Conservation (phyloP, 2,888 invertebrate genomes). For the Bhutanitis thaidina region DNA sequence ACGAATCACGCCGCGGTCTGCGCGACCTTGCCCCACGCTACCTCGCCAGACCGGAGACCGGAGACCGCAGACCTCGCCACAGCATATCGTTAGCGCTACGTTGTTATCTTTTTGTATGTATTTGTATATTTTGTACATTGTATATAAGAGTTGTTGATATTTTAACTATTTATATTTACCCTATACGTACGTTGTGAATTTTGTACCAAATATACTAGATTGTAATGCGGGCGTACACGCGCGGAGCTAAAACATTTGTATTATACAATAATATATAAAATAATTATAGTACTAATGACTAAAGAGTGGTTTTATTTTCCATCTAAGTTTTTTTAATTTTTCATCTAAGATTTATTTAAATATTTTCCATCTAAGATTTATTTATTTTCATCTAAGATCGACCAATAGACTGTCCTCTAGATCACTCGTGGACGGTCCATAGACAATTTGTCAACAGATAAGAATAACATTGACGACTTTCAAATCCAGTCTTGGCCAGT, state of each 20-base stretch:
- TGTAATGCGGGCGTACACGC: slow-evolving; percentile 10
- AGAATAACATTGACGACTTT: no score
- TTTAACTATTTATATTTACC: slow-evolving; percentile 71
- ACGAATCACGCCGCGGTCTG: not conserved
- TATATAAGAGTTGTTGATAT: slow-evolving; percentile 75
- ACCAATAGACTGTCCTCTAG: no score
- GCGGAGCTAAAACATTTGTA: slow-evolving; percentile 28
- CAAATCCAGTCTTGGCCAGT: no score
- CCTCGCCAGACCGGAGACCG: no score
- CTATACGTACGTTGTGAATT: slow-evolving; percentile 73
- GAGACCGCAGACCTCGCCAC: not conserved
- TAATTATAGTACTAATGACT: slow-evolving; percentile 21
- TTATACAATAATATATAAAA: slow-evolving; percentile 30
- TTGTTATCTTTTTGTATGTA: slow-evolving; percentile 64
- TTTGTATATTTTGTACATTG: slow-evolving; percentile 74
- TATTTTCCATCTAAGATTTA: no score
- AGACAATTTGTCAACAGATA: no score
- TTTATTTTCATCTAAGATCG: no score
- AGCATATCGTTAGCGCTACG: slow-evolving; percentile 42
- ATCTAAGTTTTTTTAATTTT: no score
- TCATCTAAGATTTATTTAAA: no score
- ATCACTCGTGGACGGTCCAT: no score
- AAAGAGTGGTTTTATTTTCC: not conserved
- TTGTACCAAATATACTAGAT: slow-evolving; percentile 72
- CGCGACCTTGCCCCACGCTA: no score